phyloP scores from a whole-genome alignment of 1,140 invertebrate genomes.

The Sarcophaga peregrina region DNA sequence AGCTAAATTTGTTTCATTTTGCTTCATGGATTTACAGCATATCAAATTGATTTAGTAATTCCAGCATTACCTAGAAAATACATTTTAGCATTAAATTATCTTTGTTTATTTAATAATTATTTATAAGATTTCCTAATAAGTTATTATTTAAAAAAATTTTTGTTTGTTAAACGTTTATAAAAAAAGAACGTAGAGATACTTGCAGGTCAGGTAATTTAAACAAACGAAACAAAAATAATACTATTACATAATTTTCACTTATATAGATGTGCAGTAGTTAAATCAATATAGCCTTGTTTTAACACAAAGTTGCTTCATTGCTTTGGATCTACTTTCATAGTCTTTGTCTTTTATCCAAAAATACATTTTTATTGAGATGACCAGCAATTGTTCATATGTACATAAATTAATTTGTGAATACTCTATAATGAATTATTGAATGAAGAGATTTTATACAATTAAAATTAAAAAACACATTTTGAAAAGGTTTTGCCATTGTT shows the following conservation, averaged over 20 bases:
- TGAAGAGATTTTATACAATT: neutral
- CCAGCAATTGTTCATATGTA: conserved; percentile 10
- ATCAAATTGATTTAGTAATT: too few relatives aligned
- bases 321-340: neutral
- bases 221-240: too few relatives aligned
- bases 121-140: too few relatives aligned
- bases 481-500: conserved; percentile 14
- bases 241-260: neutral
- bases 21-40: too few relatives aligned
- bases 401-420: conserved; percentile 16
- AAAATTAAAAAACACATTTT: neutral
- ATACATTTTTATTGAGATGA: neutral
- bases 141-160: too few relatives aligned
- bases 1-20: neutral
- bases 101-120: too few relatives aligned
- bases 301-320: neutral
- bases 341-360: neutral
- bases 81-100: too few relatives aligned
- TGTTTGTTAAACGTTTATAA: too few relatives aligned
- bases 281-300: neutral
- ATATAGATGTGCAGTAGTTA: neutral
- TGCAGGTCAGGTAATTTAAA: too few relatives aligned
- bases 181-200: too few relatives aligned
- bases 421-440: neutral
- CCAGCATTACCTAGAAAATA: too few relatives aligned